Percentiles rank a stretch among this genome's conserved stretches.
phyloP scores from a whole-genome alignment of 2,113 vertebrate genomes.

The Ranitomeya imitator region DNA sequence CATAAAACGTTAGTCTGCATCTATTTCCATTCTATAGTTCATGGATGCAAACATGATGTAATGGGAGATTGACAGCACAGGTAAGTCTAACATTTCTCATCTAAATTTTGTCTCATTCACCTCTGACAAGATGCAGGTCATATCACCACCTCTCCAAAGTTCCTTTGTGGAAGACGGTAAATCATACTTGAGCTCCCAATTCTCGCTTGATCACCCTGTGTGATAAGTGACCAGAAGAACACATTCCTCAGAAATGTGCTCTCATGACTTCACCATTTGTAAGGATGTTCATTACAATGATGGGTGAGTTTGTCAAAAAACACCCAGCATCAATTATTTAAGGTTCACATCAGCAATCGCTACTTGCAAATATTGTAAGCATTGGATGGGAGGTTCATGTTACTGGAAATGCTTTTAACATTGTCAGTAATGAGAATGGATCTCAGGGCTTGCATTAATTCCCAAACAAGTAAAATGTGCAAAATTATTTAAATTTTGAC shows the following conservation, averaged over 20 bases:
- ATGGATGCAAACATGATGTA: too few relatives aligned
- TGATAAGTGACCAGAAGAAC: background rate
- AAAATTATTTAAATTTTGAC: background rate
- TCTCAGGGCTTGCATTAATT: background rate
- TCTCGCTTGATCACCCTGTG: background rate
- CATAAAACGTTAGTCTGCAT: too few relatives aligned
- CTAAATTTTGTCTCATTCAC: background rate
- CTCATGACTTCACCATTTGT: background rate
- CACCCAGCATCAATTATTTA: background rate
- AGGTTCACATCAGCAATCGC: background rate
- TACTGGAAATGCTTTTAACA: slow-evolving; percentile 7
- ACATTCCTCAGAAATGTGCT: background rate
- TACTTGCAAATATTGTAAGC: background rate
- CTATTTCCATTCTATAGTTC: too few relatives aligned
- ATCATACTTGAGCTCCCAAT: background rate
- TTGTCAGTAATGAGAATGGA: background rate
- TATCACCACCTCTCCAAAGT: background rate
- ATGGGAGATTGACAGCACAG: too few relatives aligned
- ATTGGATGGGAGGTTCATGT: background rate
- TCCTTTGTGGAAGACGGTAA: background rate
- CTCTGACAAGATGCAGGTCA: background rate
- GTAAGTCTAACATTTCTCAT: background rate
- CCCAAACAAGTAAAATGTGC: background rate
- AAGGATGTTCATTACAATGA: background rate
- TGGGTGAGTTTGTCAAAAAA: slow-evolving; percentile 8